Evolutionary conservation across 1,140 invertebrate genomes (phyloP).

Genomic region (Zelostemma sp.): DNA sequence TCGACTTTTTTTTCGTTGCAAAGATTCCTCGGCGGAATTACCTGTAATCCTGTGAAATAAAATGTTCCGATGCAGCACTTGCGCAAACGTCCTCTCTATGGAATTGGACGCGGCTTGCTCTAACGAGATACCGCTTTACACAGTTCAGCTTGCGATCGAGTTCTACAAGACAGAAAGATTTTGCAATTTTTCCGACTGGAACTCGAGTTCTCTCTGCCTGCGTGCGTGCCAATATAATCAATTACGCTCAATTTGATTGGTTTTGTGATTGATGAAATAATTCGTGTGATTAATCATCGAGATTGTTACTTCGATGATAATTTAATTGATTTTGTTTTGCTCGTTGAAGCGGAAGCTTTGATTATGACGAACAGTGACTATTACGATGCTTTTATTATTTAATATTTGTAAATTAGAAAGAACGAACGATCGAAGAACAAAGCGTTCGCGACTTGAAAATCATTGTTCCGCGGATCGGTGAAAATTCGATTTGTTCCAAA

Average conservation of each 20-base stretch:
- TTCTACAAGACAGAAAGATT: not conserved
- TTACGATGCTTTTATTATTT: too few species aligned
- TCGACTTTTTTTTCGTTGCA: not conserved
- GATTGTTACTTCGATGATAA: too few species aligned
- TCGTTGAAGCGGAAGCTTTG: too few species aligned
- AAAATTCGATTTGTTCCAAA: too few species aligned
- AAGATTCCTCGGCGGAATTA: not conserved
- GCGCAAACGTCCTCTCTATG: slow-evolving; percentile 1
- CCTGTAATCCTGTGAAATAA: not conserved
- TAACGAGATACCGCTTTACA: not conserved
- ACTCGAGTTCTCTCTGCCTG: not conserved
- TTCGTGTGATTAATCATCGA: too few species aligned
- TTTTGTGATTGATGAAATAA: too few species aligned
- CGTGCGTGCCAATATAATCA: not conserved
- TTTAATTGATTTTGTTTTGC: too few species aligned
- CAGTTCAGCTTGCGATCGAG: not conserved
- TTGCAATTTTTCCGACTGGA: not conserved
- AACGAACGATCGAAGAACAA: too few species aligned
- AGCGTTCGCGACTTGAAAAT: too few species aligned
- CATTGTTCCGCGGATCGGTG: too few species aligned
- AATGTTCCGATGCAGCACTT: slow-evolving; percentile 1
- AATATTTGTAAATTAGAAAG: too few species aligned
- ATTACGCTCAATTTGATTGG: not conserved
- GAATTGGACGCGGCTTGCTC: not conserved
- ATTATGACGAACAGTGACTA: too few species aligned